These are phyloP conservation scores for Tetanocera ferruginea DNA, from an alignment of 2,888 invertebrate genomes.

Conservation along the genomic window DNA sequence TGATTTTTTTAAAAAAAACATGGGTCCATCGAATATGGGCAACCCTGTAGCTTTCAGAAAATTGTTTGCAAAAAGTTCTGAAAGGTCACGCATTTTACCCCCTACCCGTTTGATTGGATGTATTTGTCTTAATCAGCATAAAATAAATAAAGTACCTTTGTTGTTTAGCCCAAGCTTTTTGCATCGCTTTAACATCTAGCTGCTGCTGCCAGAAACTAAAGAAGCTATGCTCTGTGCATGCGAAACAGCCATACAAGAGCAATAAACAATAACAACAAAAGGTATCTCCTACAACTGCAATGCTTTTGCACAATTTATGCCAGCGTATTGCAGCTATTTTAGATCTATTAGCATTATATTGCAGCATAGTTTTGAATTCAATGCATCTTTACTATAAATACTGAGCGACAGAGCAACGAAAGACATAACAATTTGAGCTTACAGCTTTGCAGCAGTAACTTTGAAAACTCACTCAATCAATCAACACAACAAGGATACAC, in stretches of 20 bases:
- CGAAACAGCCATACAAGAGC: conserved; percentile 4
- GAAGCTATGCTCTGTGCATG: background rate
- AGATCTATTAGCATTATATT: conserved; percentile 12
- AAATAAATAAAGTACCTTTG: too few species aligned
- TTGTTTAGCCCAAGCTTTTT: too few species aligned
- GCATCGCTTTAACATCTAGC: background rate
- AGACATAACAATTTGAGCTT: conserved; percentile 19
- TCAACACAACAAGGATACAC: conserved; percentile 17
- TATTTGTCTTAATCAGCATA: too few species aligned
- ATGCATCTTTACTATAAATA: conserved; percentile 27
- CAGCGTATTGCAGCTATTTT: background rate
- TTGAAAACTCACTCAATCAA: background rate
- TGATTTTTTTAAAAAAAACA: too few species aligned
- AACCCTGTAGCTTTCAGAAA: too few species aligned
- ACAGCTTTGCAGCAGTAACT: conserved; percentile 7
- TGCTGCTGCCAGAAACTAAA: background rate
- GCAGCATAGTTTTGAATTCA: conserved; percentile 5
- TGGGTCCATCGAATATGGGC: too few species aligned
- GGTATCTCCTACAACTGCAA: background rate
- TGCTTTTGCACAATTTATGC: conserved; percentile 9
- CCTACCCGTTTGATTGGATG: too few species aligned
- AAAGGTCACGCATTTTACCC: too few species aligned
- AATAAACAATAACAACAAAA: conserved; percentile 2
- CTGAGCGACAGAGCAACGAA: background rate
- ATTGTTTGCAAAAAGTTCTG: too few species aligned